phyloP scores from a whole-genome alignment of 2,888 invertebrate species.

The Dicranocentrus wangi region DNA sequence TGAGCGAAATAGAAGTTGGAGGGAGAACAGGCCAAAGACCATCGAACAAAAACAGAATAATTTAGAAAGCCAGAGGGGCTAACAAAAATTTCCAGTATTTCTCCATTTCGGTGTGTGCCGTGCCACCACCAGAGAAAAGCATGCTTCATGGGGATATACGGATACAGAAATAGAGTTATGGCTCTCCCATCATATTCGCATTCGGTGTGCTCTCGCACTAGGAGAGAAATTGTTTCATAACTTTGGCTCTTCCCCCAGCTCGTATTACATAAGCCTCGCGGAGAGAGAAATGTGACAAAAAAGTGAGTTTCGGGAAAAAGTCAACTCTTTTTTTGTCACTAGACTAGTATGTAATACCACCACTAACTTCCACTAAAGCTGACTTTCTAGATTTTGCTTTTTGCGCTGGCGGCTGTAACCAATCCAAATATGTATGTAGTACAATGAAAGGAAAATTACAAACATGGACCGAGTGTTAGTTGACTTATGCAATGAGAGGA shows the following conservation, averaged over 20 bases:
- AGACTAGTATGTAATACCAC: no score
- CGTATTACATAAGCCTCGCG: neutral
- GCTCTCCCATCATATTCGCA: no score
- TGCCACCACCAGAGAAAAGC: no score
- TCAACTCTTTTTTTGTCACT: no score
- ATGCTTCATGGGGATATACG: no score
- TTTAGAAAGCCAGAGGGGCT: slow-evolving; percentile 13
- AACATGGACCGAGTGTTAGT: slow-evolving; percentile 15
- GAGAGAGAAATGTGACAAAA: slow-evolving; percentile 42
- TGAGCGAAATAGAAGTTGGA: neutral
- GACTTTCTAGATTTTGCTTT: neutral
- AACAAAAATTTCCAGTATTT: no score
- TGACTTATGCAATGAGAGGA: slow-evolving; percentile 1
- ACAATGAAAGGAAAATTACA: slow-evolving; percentile 55
- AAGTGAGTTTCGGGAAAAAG: slow-evolving; percentile 1
- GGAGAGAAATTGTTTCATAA: slow-evolving; percentile 50
- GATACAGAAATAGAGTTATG: no score
- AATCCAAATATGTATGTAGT: neutral
- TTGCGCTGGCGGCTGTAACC: neutral
- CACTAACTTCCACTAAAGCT: no score
- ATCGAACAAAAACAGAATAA: slow-evolving; percentile 4
- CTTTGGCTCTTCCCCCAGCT: neutral
- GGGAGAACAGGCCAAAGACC: neutral
- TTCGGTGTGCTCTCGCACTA: no score
- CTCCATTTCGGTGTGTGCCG: no score